Conservation (phyloP, 1,140 invertebrate species). For the Charaxes varanes region DNA sequence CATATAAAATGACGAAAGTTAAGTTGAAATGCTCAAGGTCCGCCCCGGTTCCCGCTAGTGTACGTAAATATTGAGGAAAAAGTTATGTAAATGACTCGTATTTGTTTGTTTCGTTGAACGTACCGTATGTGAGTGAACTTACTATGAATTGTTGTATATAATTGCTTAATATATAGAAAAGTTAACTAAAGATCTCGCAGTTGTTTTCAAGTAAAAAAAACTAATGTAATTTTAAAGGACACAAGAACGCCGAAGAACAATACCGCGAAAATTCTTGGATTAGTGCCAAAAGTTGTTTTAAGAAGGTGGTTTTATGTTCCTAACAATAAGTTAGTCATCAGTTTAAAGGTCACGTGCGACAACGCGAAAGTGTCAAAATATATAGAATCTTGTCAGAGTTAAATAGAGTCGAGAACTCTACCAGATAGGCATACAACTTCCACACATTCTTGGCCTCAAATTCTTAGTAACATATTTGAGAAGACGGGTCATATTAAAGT, state of each 20-base stretch:
- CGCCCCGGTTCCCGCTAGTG: conserved; percentile 32
- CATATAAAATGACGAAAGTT: conserved; percentile 71
- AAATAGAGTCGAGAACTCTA: too few species aligned
- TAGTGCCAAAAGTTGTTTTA: conserved; percentile 31
- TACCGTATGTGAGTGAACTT: conserved; percentile 12
- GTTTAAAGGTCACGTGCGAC: conserved; percentile 19
- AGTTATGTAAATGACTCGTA: conserved; percentile 33
- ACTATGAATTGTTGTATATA: too few species aligned
- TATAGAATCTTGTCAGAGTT: too few species aligned
- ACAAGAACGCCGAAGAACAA: conserved; percentile 28
- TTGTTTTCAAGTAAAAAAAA: too few species aligned
- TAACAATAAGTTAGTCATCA: conserved; percentile 37
- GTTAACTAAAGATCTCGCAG: conserved; percentile 11
- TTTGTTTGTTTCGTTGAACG: conserved; percentile 28
- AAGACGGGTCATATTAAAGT: too few species aligned
- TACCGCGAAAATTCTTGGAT: conserved; percentile 36
- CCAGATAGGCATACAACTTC: too few species aligned
- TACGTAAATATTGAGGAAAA: conserved; percentile 43
- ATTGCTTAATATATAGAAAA: conserved; percentile 6
- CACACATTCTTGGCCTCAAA: too few species aligned
- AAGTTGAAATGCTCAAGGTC: conserved; percentile 60
- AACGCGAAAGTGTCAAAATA: conserved; percentile 15
- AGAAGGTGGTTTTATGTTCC: conserved; percentile 25
- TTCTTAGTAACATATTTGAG: too few species aligned
- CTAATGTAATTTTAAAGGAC: too few species aligned